Evolutionary conservation across 2,797 vertebrate genomes (phyloP), one percentile per base, ranked within the genome.

Genomic region (Spea hammondii): DNA sequence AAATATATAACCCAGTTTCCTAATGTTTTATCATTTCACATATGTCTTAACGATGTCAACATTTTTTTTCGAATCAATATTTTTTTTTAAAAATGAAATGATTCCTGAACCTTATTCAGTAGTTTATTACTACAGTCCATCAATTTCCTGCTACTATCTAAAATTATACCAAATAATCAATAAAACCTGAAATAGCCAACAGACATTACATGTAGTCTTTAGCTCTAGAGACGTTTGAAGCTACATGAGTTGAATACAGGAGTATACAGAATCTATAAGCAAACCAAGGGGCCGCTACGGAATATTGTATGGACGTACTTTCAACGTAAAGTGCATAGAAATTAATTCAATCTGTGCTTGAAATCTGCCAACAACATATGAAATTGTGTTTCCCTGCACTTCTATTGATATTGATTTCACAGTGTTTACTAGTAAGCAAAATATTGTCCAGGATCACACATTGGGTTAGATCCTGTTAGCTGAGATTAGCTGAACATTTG

Each of bases 61-160:
- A 17, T 32, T 62, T 32, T 62, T 62, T 62, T 17, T 8, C 59
- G n/a, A 65, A 72, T 79, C 70, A 79, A 74, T 79, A 74, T 14
- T 32, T 74, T 79, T 14, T 79, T 79, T 74, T 69, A 32, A 32
- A 65, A 79, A 74, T 69, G 47, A 74, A 74, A 74, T 74, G 67
- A 74, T 70, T 74, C 65, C 72, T 46, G 64, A 46, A 79, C 55
- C 65, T 74, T 62, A 69, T 70, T 69, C 50, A 69, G 65, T 46
- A 62, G 64, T 79, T 79, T 74, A 74, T 79, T 59, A 69, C 78
- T 62, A 73, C 74, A 53, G 57, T 51, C 65, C 49, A 54, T 46
- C 6, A 32, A 62, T 14, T 67, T 45, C 55, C 50, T 47, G 13
- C 71, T 50, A 74, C 74, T 48, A 79, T 79, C 47, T 67, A 51